Evolutionary conservation across 2,113 vertebrate species (phyloP), one percentile per base, ranked within the genome.

Genomic region (Pholis gunnellus): DNA sequence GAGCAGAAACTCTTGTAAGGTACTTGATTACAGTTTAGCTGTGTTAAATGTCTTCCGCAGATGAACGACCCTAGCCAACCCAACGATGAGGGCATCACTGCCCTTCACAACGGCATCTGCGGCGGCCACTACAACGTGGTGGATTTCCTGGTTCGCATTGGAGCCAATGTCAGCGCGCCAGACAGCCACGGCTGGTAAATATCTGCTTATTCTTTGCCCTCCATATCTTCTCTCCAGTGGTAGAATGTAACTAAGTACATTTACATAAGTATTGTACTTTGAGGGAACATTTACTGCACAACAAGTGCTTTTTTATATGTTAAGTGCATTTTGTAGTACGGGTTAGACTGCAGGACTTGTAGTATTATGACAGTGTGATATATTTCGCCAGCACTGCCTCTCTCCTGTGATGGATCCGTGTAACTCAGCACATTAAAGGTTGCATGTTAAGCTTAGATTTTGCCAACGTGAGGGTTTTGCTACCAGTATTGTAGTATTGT

Each of bases 31-130:
- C 52, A 56, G 9, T 56, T 56, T 15, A 60, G 36, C 11, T 14
- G 27, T 75, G 5, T 31, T 13, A 20, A 56, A 40, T 70, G 14
- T 46, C 25, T 50, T 52, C 48, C 17, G 2, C 64, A 98, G 97
- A 96, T 97, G 91, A 95, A 84, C 6, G 97, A 98, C 74, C 96
- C 97, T 0, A 98, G 97, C 88, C 97, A 97, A 73, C 92, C 97
- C 0, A 98, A 98, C 0, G 97, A 97, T 6, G 97, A 98, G 87
- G 97, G 97, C 74, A 98, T 98, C 93, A 98, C 97, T 0, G 97
- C 96, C 0, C 95, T 98, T 64, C 97, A 98, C 90, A 98, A 98
- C 1, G 97, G 96, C 68, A 97, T 98, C 90, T 98, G 97, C 1
- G 97, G 96, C 0, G 96, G 97, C 14, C 97, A 97, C 85, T 95